A percentile compares a stretch with the other conserved stretches of the same genome.
These are phyloP conservation scores for Eupithecia centaureata DNA, from an alignment of 2,888 invertebrate genomes.

Conservation along the genomic window DNA sequence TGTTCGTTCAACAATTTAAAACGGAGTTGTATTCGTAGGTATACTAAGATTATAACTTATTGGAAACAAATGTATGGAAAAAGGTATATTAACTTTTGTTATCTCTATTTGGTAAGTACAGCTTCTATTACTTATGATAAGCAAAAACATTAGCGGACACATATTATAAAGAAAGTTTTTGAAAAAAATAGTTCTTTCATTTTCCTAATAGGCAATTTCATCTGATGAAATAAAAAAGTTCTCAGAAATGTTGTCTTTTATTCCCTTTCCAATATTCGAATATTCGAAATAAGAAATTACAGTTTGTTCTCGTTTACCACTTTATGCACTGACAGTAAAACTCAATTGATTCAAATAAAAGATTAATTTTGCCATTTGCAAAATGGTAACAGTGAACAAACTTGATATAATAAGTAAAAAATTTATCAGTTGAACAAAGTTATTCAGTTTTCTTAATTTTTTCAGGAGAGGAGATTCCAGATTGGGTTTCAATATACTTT, in stretches of 20 bases:
- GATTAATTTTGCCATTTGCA: background rate
- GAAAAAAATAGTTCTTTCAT: background rate
- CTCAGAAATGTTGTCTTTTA: background rate
- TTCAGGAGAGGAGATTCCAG: constrained; percentile 53
- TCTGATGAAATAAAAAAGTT: background rate
- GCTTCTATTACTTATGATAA: background rate
- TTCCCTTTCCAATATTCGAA: constrained; percentile 1
- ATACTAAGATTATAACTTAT: background rate
- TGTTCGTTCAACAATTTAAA: background rate
- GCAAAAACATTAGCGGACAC: background rate
- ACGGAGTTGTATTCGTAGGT: background rate
- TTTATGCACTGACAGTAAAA: background rate
- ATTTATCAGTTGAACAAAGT: background rate
- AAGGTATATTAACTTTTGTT: background rate
- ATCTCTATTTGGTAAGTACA: background rate
- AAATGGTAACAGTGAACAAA: background rate
- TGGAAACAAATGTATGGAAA: background rate
- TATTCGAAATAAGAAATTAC: background rate
- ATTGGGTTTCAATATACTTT: constrained; percentile 73
- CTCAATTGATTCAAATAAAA: background rate
- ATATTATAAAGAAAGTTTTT: background rate
- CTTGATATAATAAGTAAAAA: background rate
- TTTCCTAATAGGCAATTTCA: background rate
- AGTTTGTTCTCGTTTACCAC: background rate
- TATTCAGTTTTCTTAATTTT: constrained; percentile 21